Conservation (phyloP, 1,140 invertebrate species). For the Drosophila ogumai region DNA sequence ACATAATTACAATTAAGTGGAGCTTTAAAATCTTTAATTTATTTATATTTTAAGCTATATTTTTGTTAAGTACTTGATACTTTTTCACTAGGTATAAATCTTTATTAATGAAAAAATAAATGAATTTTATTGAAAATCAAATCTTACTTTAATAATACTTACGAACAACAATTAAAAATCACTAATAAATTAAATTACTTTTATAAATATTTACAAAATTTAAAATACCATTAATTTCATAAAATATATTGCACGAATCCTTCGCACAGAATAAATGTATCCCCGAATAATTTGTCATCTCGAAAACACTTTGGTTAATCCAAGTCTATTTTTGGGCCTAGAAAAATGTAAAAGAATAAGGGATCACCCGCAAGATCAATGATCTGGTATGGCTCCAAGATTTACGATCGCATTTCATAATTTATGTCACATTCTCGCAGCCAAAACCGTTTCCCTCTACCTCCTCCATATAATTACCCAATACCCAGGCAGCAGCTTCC, state of each 20-base stretch:
- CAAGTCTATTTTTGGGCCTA: conserved; percentile 18
- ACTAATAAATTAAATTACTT: not conserved
- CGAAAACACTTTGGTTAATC: conserved; percentile 10
- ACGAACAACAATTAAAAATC: not conserved
- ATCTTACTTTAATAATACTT: not conserved
- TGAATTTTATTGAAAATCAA: too few relatives aligned
- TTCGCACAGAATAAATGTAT: not conserved
- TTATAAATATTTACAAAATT: not conserved
- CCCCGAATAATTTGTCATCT: not conserved
- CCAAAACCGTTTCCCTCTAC: conserved; percentile 23
- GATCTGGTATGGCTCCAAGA: conserved; percentile 54
- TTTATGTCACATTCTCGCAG: conserved; percentile 54
- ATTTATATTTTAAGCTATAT: not conserved
- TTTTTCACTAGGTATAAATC: not conserved
- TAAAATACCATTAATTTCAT: not conserved
- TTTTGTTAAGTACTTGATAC: not conserved
- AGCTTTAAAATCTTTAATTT: not conserved
- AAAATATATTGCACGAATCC: not conserved
- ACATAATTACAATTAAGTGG: not conserved
- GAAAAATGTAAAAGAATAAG: not conserved
- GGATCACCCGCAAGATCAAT: conserved; percentile 42
- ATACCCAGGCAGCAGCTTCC: not conserved
- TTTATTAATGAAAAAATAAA: too few relatives aligned
- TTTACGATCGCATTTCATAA: conserved; percentile 64
- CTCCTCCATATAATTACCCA: conserved; percentile 32